Percentiles rank a stretch among this genome's conserved stretches.
These are phyloP conservation scores for Atta cephalotes DNA, from an alignment of 1,140 invertebrate species.

Conservation along the genomic window DNA sequence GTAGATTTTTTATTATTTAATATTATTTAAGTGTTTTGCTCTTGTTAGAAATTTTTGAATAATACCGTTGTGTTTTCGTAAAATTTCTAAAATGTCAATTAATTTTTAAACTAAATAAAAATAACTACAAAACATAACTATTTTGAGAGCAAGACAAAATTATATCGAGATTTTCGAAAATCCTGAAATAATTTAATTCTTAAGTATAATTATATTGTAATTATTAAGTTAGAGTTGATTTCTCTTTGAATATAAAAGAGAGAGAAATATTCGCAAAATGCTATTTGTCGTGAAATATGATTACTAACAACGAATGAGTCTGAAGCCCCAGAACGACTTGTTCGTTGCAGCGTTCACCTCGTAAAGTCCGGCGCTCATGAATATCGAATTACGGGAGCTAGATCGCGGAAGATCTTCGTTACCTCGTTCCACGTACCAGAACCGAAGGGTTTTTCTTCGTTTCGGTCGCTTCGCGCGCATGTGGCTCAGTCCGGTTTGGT, in stretches of 20 bases:
- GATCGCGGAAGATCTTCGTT: constrained; percentile 70
- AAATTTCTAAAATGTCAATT: not conserved
- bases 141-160: not conserved
- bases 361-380: constrained; percentile 42
- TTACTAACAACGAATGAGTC: constrained; percentile 19
- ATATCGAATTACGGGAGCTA: constrained; percentile 52
- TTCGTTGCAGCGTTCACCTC: constrained; percentile 12
- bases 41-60: not conserved
- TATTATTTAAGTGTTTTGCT: not conserved
- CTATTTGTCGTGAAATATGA: constrained; percentile 27
- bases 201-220: not conserved
- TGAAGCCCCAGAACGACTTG: constrained; percentile 8
- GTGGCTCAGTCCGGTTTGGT: constrained; percentile 59
- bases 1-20: not conserved
- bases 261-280: not conserved
- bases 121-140: not conserved
- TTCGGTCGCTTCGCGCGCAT: constrained; percentile 70
- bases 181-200: not conserved
- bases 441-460: constrained; percentile 68
- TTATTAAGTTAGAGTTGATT: constrained; percentile 6
- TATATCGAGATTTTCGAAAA: not conserved
- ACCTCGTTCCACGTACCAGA: constrained; percentile 59
- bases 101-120: not conserved
- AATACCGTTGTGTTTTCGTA: not conserved
- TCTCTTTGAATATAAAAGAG: not conserved